Evolutionary conservation across 92 coral and sea anemone genomes (phyloP).

Genomic region (Metridium senile): DNA sequence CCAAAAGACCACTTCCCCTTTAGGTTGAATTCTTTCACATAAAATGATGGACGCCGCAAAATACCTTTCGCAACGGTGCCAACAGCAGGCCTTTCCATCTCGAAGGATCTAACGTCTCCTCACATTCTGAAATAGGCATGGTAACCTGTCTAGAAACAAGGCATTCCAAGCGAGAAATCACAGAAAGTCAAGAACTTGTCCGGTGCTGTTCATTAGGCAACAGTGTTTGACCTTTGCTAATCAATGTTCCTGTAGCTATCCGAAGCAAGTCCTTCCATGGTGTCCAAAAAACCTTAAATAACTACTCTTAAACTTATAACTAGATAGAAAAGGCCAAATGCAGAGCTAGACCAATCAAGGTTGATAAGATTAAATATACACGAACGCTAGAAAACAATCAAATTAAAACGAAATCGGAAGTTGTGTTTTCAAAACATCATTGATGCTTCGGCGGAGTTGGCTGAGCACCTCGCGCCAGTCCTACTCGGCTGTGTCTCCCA

Average conservation of each 20-base stretch:
- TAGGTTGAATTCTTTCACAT: conserved; percentile 17
- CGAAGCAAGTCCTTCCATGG: conserved; percentile 12
- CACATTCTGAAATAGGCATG: conserved; percentile 92
- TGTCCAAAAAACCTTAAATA: conserved; percentile 1
- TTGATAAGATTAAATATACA: conserved; percentile 1
- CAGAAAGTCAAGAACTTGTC: conserved; percentile 12
- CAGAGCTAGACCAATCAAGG: conserved; percentile 1
- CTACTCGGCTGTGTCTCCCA: background rate
- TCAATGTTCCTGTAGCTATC: conserved; percentile 13
- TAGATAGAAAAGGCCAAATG: background rate
- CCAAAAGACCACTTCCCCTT: conserved; percentile 61
- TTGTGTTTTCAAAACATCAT: conserved; percentile 48
- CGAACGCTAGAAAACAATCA: conserved; percentile 14
- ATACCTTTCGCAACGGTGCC: conserved; percentile 86
- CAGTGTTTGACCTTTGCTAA: conserved; percentile 22
- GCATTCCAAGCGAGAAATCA: conserved; percentile 57
- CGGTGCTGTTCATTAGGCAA: conserved; percentile 18
- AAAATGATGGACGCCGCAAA: conserved; percentile 10
- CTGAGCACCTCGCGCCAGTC: conserved; percentile 5
- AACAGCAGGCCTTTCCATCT: conserved; percentile 97
- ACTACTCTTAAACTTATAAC: background rate
- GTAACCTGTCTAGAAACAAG: conserved; percentile 61
- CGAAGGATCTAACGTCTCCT: conserved; percentile 72
- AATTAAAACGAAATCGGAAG: conserved; percentile 54
- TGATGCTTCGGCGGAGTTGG: conserved; percentile 17